Base-by-base conservation (phyloP, 1,140 invertebrate species). In the Achroia grisella region DNA sequence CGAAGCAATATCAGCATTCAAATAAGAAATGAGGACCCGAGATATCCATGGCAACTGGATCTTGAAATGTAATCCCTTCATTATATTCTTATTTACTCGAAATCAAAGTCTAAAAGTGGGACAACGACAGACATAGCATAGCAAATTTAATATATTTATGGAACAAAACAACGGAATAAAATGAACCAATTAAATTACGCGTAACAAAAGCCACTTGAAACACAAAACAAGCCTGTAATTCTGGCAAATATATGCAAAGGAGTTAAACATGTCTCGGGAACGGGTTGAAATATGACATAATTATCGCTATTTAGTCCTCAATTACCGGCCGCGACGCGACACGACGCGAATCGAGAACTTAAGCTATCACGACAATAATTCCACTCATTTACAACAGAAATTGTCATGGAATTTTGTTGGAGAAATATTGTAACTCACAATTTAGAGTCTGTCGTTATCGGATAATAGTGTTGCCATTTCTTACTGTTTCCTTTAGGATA, bases 301-400 rank as follows among this genome's bases (percentile, higher is more conserved):
- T 77, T 74, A 74, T 67, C 49, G 55, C 63, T 58, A 71, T 71
- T 72, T 68, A 68, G 52, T 58, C 61, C 59, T 68, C 71, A 66
- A 74, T 74, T 71, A 62, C 49, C 36, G 32, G 8, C 23, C 9
- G 23, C 23, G 6, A n/a, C 14, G 23, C 42, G 48, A 52, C 9
- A 11, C 23, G 6, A n/a, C 14, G 23, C 42, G 48, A 52, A 52
- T 52, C 55, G 41, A 29, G 37, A 52, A 48, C 47, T 54, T 48
- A 44, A 54, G 44, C 39, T 34, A 51, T 45, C 43, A 27, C 28
- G 10, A 13, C 37, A 43, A 49, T 34, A 44, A 44, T 39, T 51
- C 41, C 44, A 1, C 42, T 40, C 29, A 39, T 52, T 52, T 52
- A 39, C 44, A 46, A 52, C 15, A 33, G 30, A 48, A 62, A 65